Evolutionary conservation across 1,140 invertebrate species (phyloP).

Genomic region (Chrysopa pallens): DNA sequence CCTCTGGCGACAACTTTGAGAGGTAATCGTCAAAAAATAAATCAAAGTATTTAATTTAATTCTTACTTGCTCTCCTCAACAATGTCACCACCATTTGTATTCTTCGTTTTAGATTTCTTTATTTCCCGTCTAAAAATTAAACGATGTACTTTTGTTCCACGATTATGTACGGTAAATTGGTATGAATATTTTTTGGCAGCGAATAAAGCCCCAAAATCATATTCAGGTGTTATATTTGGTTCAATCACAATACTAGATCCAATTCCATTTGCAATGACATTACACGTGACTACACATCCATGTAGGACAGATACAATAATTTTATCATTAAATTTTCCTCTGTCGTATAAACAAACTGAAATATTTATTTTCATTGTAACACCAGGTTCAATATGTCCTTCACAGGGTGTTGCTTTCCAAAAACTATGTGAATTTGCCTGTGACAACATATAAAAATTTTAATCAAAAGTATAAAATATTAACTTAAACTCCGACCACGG

Average conservation of each 20-base stretch:
- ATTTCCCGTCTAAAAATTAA: conserved; percentile 14
- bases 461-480: no score
- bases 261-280: conserved; percentile 17
- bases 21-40: no score
- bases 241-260: conserved; percentile 22
- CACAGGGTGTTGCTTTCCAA: not conserved
- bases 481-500: no score
- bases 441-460: no score
- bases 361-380: conserved; percentile 12
- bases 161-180: conserved; percentile 21
- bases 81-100: no score
- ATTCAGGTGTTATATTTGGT: conserved; percentile 22
- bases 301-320: conserved; percentile 16
- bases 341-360: conserved; percentile 15
- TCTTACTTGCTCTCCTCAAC: no score
- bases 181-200: conserved; percentile 17
- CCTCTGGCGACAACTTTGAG: no score
- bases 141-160: conserved; percentile 17
- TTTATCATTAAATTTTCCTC: conserved; percentile 16
- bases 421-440: not conserved
- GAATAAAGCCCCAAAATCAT: conserved; percentile 19
- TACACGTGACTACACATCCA: conserved; percentile 8
- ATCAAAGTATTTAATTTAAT: no score
- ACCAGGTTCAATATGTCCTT: conserved; percentile 5
- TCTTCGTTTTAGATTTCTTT: conserved; percentile 5